Evolutionary conservation across 37 sponge, comb jelly and placozoan species (phyloP), one percentile per base, ranked within the genome.

Genomic region (Diacarnus erythraeanus): DNA sequence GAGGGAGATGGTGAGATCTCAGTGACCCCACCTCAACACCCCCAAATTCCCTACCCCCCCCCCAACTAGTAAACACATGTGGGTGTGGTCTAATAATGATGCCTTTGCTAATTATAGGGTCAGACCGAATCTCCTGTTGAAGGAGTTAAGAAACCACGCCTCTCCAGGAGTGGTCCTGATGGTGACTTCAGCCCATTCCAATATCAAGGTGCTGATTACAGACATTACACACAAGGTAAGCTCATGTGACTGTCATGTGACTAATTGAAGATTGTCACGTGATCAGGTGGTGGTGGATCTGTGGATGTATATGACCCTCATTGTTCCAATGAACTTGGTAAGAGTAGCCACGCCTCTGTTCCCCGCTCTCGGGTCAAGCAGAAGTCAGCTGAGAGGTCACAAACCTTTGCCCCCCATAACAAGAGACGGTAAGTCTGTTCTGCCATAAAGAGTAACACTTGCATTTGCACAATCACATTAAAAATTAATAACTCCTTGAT

Each of bases 1-100:
- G 23, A 60, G 82, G n/a, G 82, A 82, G 41, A 72, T 82, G 74
- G 82, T 82, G 37, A 79, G 79, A 33, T 2, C 51, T 47, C 12
- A n/a, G n/a, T n/a, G n/a, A n/a, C n/a, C n/a, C n/a, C n/a, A n/a
- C n/a, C n/a, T 47, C 6, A 47, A 12, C 51, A 47, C 51, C 51
- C 51, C 51, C 10, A 47, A 6, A 15, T 47, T 15, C 51, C 51
- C 51, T 47, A 15, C 12, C 6, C 51, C 51, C n/a, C n/a, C n/a
- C n/a, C n/a, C 56, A 54, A 54, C 56, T 54, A 17, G 56, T 42
- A 43, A 44, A 43, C 30, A 8, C 33, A 30, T 51, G 31, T 29
- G 63, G 54, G 59, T 1, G 61, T 21, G 64, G 27, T 3, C 31
- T 57, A 15, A 2, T 21, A 23, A 3, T 54, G 58, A 58, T 36